These are phyloP conservation scores for Tinamus major DNA, from an alignment of 2,797 vertebrate genomes.

Conservation along the genomic window DNA sequence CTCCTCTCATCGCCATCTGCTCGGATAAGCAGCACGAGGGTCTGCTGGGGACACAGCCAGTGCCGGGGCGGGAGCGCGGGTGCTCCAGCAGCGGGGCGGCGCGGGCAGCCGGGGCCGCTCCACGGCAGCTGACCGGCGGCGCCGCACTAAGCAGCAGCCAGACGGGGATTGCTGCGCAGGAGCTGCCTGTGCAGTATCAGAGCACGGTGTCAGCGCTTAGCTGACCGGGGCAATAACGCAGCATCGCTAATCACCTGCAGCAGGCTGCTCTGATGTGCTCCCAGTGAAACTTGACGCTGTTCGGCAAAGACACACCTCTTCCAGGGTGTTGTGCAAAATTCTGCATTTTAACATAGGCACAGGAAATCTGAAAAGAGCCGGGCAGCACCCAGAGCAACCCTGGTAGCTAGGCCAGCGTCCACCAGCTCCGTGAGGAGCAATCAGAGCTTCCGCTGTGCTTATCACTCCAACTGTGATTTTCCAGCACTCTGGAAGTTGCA, in stretches of 20 bases:
- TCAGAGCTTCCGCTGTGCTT: not conserved
- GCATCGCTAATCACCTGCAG: conserved; percentile 38
- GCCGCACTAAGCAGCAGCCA: rapidly evolving
- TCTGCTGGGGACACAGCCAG: not conserved
- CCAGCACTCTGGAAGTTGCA: conserved; percentile 20
- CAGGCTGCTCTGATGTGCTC: conserved; percentile 50
- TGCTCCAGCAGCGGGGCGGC: not conserved
- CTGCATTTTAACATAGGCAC: conserved; percentile 66
- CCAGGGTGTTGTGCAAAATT: conserved; percentile 74
- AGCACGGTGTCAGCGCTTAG: not conserved
- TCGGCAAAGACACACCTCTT: conserved; percentile 76
- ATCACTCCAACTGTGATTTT: conserved; percentile 3
- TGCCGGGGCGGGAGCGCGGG: not conserved
- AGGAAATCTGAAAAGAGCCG: conserved; percentile 73
- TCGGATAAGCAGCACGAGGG: not conserved
- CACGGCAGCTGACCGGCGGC: rapidly evolving
- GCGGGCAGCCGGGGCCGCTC: rapidly evolving
- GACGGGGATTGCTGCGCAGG: rapidly evolving
- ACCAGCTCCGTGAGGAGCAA: not conserved
- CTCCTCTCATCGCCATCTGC: not conserved
- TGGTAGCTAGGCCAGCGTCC: not conserved
- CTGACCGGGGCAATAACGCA: not conserved
- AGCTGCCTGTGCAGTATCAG: rapidly evolving
- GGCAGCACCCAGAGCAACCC: conserved; percentile 49
- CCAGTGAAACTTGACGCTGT: conserved; percentile 73